Base-by-base conservation (phyloP, 2,113 vertebrate genomes). In the Baryphthengus martii region DNA sequence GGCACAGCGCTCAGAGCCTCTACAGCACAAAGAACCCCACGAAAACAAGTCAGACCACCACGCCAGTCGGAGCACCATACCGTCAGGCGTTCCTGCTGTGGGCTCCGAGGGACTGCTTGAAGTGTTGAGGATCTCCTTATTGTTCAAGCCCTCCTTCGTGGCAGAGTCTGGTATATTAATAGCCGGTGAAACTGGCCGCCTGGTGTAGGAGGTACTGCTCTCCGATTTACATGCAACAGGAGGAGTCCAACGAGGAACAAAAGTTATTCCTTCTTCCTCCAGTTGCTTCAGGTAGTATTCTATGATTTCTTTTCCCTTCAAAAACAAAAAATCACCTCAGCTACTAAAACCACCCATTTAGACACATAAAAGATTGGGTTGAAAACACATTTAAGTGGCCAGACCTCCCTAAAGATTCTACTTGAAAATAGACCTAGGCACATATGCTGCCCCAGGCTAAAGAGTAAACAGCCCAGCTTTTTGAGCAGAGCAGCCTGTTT, bases 301-400 rank as follows among this genome's bases (percentile, higher is more conserved):
- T 10, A 99, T 99, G 84, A 99, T 99, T 96, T 99, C 99, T 96
- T 99, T 99, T 44, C 99, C 99, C 99, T 99, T 95, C 19, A 81
- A 95, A 95, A 79, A 37, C 37, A 29, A 94, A 94, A 45, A 33
- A 47, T 67, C 33, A 35, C 7, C 68, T 85, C n/a, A 77, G 65
- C 56, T 26, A 91, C 66, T 42, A 16, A 16, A 77, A 19, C 2
- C 37, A 73, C 10, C 17, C 14, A 68, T 40, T 91, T 80, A 72
- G 44, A 61, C 37, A 67, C 7, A 71, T 29, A 91, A 58, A 58
- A 21, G 33, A 70, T 1, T 33, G 17, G 37, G 31, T 13, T 79
- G 40, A 66, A 90, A 84, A 73, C 21, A 21, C 37, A 78, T 28
- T 56, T 19, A 61, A 78, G 25, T 24, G 17, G 42, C 25, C 44